Evolutionary conservation across 2,888 invertebrate species (phyloP).

Genomic region (Cryptops parisi): DNA sequence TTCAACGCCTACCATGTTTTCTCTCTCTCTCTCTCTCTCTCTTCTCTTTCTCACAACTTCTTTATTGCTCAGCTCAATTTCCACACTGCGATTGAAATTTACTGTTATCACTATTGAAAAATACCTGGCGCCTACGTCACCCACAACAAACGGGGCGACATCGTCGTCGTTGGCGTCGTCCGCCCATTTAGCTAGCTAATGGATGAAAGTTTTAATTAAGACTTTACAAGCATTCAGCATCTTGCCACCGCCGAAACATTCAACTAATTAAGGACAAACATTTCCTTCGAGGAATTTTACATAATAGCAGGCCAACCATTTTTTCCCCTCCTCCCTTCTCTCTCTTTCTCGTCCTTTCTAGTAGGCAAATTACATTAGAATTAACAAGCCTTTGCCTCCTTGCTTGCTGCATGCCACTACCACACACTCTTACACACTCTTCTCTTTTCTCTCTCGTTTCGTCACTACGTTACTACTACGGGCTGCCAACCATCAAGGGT

Average conservation of each 20-base stretch:
- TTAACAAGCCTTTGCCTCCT: neutral
- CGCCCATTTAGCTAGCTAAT: neutral
- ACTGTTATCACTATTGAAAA: conserved; percentile 13
- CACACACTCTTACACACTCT: too few species aligned
- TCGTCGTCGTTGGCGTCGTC: neutral
- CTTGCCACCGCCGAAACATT: conserved; percentile 11
- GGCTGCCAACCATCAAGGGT: too few species aligned
- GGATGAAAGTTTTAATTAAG: conserved; percentile 15
- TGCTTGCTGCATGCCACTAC: too few species aligned
- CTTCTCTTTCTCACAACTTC: too few species aligned
- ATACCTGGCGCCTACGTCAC: too few species aligned
- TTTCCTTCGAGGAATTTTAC: conserved; percentile 13
- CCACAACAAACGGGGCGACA: neutral
- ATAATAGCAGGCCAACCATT: conserved; percentile 5
- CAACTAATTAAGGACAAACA: conserved; percentile 15
- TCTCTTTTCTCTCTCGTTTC: too few species aligned
- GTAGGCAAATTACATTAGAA: conserved; percentile 3
- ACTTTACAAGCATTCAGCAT: conserved; percentile 11
- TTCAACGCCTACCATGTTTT: too few species aligned
- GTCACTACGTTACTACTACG: too few species aligned
- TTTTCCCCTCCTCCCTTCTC: neutral
- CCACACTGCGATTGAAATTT: conserved; percentile 13
- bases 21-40: too few species aligned
- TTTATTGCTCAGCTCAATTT: conserved; percentile 12
- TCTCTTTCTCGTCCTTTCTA: neutral